Conservation (phyloP, 2,888 invertebrate genomes). For the Polydrusus tereticollis region DNA sequence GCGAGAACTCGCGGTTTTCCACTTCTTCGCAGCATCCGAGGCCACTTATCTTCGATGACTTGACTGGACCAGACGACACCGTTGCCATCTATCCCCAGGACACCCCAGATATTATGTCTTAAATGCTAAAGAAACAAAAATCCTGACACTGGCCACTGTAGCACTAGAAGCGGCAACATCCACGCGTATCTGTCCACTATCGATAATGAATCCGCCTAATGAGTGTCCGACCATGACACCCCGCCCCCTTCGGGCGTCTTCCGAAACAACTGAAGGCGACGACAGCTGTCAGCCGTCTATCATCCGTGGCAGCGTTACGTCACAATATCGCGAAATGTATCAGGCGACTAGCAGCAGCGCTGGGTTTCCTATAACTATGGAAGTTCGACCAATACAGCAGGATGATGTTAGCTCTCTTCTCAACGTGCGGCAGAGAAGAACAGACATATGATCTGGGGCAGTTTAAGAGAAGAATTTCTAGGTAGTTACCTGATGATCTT, state of each 20-base stretch:
- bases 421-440: neutral
- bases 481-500: neutral
- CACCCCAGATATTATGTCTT: too few relatives aligned
- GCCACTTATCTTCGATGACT: slow-evolving; percentile 41
- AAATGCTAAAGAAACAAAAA: too few relatives aligned
- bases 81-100: slow-evolving; percentile 48
- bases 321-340: slow-evolving; percentile 64
- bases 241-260: slow-evolving; percentile 32
- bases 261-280: slow-evolving; percentile 52
- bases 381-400: neutral
- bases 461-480: neutral
- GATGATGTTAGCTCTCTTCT: neutral
- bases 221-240: slow-evolving; percentile 47
- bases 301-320: slow-evolving; percentile 67
- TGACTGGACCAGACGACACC: slow-evolving; percentile 52
- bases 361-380: slow-evolving; percentile 39
- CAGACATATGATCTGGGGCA: neutral
- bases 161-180: slow-evolving; percentile 22
- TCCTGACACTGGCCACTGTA: neutral
- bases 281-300: slow-evolving; percentile 68
- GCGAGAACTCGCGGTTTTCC: slow-evolving; percentile 63
- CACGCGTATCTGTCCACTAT: slow-evolving; percentile 15
- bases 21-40: slow-evolving; percentile 50
- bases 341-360: slow-evolving; percentile 59
- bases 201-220: slow-evolving; percentile 21